Conservation (phyloP, 1,140 invertebrate genomes). For the Diprion similis region DNA sequence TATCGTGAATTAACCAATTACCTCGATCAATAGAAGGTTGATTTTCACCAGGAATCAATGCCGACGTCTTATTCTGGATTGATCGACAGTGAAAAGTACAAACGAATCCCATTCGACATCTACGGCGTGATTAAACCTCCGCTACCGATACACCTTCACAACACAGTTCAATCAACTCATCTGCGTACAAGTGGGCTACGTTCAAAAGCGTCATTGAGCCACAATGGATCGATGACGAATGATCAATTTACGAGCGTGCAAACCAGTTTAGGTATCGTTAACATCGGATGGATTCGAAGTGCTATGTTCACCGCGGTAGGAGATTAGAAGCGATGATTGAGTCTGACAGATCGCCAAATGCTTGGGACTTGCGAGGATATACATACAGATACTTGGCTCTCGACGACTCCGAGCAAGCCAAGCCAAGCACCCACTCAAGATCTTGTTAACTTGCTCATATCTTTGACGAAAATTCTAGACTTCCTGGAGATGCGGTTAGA, state of each 20-base stretch:
- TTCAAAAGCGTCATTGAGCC: constrained; percentile 1
- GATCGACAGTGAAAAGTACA: too few relatives aligned
- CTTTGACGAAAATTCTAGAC: too few relatives aligned
- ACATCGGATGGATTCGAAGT: too few relatives aligned
- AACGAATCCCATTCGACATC: not conserved
- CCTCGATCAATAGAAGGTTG: not conserved
- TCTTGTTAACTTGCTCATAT: too few relatives aligned
- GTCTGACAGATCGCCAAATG: too few relatives aligned
- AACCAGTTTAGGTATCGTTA: not conserved
- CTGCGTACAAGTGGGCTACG: not conserved
- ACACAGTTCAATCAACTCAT: not conserved
- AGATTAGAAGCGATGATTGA: too few relatives aligned
- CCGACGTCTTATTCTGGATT: not conserved
- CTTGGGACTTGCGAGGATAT: too few relatives aligned
- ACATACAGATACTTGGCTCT: too few relatives aligned
- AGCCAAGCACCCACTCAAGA: too few relatives aligned
- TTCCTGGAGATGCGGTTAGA: too few relatives aligned
- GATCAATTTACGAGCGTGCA: not conserved
- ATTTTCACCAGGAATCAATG: not conserved
- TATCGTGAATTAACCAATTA: not conserved
- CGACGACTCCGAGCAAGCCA: too few relatives aligned
- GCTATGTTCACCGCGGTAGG: too few relatives aligned
- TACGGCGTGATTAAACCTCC: not conserved
- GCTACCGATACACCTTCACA: not conserved
- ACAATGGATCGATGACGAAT: constrained; percentile 2